Evolutionary conservation across 2,113 vertebrate species (phyloP).

Genomic region (Lipotes vexillifer): DNA sequence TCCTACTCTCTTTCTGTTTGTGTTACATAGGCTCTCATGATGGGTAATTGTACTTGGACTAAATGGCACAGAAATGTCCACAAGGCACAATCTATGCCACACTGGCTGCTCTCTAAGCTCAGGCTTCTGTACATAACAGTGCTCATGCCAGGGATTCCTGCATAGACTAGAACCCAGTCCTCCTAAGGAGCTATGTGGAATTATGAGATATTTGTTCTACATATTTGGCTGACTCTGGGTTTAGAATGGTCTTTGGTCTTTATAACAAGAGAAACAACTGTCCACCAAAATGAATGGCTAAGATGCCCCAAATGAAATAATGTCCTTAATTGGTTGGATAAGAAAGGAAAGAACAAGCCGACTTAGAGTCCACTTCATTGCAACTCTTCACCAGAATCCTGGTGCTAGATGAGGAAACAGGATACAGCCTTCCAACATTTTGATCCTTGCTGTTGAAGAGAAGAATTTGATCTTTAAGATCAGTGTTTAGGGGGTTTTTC

Average conservation of each 20-base stretch:
- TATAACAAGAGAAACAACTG: slow-evolving; percentile 50
- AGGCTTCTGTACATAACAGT: background rate
- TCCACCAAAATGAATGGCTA: slow-evolving; percentile 49
- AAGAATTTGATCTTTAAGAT: slow-evolving; percentile 46
- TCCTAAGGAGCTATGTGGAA: background rate
- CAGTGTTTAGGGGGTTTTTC: slow-evolving; percentile 48
- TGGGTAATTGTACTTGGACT: background rate
- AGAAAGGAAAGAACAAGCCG: slow-evolving; percentile 25
- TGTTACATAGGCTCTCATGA: background rate
- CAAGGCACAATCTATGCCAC: background rate
- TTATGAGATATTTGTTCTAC: background rate
- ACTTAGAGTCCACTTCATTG: background rate
- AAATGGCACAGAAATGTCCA: background rate
- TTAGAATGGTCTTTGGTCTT: slow-evolving; percentile 46
- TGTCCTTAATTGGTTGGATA: slow-evolving; percentile 50
- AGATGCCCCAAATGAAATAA: slow-evolving; percentile 48
- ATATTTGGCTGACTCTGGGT: background rate
- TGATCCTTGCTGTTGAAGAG: slow-evolving; percentile 20
- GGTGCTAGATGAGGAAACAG: background rate
- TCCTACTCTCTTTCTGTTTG: background rate
- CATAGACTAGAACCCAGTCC: background rate
- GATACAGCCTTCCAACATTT: slow-evolving; percentile 4
- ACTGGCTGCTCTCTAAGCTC: background rate
- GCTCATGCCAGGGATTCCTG: background rate
- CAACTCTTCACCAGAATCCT: background rate